These are phyloP conservation scores for Pachyramphus minor DNA, from an alignment of 2,113 vertebrate species.

Conservation along the genomic window DNA sequence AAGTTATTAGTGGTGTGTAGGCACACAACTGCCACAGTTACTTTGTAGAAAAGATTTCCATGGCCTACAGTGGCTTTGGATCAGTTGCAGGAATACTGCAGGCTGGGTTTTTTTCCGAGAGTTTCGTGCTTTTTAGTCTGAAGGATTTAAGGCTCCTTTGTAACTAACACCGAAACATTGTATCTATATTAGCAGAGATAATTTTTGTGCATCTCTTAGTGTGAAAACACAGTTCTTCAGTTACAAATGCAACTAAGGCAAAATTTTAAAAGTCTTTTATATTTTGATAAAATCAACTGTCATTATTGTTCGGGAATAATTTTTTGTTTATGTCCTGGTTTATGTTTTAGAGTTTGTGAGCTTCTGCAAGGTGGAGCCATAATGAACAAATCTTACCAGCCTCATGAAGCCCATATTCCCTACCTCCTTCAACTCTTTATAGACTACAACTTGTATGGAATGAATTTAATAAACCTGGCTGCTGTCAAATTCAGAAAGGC, in stretches of 20 bases:
- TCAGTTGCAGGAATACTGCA: neutral
- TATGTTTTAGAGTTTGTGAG: slow-evolving; percentile 88
- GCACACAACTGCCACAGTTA: neutral
- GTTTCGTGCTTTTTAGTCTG: neutral
- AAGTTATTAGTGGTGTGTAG: neutral
- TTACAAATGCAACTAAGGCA: neutral
- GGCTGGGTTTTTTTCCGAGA: neutral
- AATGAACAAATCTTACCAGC: slow-evolving; percentile 97
- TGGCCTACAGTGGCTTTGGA: neutral
- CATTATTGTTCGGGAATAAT: neutral
- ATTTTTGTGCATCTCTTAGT: neutral
- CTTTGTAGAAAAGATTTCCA: neutral
- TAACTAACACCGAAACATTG: neutral
- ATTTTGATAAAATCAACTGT: neutral
- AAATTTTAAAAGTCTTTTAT: neutral
- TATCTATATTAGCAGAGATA: neutral
- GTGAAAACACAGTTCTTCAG: neutral
- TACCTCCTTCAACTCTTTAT: slow-evolving; percentile 99
- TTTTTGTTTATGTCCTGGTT: neutral
- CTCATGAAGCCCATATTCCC: slow-evolving; percentile 96
- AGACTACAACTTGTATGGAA: slow-evolving; percentile 98
- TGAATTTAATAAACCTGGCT: slow-evolving; percentile 93
- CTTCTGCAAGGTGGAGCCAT: slow-evolving; percentile 95
- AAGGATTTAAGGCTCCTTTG: neutral
- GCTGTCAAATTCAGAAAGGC: slow-evolving; percentile 91